Evolutionary conservation across 1,140 invertebrate genomes (phyloP), one percentile per base, ranked within the genome.

Genomic region (Bactericera cockerelli): DNA sequence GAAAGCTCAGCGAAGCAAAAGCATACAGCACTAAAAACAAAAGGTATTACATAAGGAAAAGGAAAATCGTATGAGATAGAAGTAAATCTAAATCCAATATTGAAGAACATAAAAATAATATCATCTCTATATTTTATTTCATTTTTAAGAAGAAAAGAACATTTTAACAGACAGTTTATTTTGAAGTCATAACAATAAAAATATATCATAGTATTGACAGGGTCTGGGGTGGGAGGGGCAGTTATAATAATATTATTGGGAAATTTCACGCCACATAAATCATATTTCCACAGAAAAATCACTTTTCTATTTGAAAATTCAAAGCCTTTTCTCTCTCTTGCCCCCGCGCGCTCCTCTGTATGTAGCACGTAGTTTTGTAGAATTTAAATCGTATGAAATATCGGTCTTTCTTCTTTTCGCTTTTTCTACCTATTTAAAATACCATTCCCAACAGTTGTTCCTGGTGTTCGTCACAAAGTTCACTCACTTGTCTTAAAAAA

Each of bases 311-410:
- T 49, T 49, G 42, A 49, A 49, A 49, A 49, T 49, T 49, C 42
- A 49, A 49, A 49, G 28, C 42, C n/a, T 19, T 49, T 49, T 49
- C n/a, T n/a, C n/a, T n/a, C n/a, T 49, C 42, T 4, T 49, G n/a
- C 22, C 42, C 42, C 19, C 42, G 3, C n/a, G 22, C 19, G 8
- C 22, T 19, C 22, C 42, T 49, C n/a, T 49, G 6, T 49, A 10
- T 49, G 6, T 16, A n/a, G n/a, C n/a, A n/a, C n/a, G n/a, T n/a
- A n/a, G 19, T n/a, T 49, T 49, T 49, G 19, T 49, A 49, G 42
- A 49, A 49, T 49, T 49, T 49, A 49, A 49, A 49, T 49, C 42
- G n/a, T 49, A 49, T 49, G n/a, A 49, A 49, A 49, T 49, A 49
- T 49, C 22, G 6, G 4, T 22, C 19, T 19, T 16, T 49, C 3